Evolutionary conservation across 2,888 invertebrate species (phyloP).

Genomic region (Dryadula phaetusa): DNA sequence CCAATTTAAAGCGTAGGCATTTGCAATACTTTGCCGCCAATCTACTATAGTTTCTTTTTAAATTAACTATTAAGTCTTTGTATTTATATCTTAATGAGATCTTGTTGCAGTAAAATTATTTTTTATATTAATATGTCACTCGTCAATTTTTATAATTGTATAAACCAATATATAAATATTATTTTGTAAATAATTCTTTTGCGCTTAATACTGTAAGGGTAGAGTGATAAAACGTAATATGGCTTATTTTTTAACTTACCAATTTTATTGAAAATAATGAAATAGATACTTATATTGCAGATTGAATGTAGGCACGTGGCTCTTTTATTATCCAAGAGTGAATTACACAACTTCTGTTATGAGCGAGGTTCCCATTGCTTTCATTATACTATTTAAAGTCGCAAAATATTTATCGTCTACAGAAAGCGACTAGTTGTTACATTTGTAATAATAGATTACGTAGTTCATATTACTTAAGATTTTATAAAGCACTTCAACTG

Average conservation of each 20-base stretch:
- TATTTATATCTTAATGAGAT: slow-evolving; percentile 13
- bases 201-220: too few species aligned
- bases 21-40: slow-evolving; percentile 44
- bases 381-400: slow-evolving; percentile 30
- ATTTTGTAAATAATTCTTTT: background rate
- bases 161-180: background rate
- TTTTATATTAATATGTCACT: background rate
- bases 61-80: slow-evolving; percentile 17
- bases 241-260: too few species aligned
- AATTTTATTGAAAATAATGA: too few species aligned
- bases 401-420: slow-evolving; percentile 31
- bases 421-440: slow-evolving; percentile 29
- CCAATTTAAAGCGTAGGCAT: slow-evolving; percentile 45
- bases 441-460: slow-evolving; percentile 35
- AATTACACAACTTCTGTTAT: slow-evolving; percentile 28
- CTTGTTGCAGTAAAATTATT: background rate
- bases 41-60: slow-evolving; percentile 32
- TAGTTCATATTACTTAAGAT: slow-evolving; percentile 32
- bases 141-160: background rate
- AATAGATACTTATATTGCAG: too few species aligned
- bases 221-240: too few species aligned
- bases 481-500: slow-evolving; percentile 28
- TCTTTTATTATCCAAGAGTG: background rate
- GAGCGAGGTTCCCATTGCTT: slow-evolving; percentile 23
- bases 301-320: background rate